Evolutionary conservation across 2,797 vertebrate species (phyloP), one percentile per base, ranked within the genome.

Genomic region (Denticeps clupeoides): DNA sequence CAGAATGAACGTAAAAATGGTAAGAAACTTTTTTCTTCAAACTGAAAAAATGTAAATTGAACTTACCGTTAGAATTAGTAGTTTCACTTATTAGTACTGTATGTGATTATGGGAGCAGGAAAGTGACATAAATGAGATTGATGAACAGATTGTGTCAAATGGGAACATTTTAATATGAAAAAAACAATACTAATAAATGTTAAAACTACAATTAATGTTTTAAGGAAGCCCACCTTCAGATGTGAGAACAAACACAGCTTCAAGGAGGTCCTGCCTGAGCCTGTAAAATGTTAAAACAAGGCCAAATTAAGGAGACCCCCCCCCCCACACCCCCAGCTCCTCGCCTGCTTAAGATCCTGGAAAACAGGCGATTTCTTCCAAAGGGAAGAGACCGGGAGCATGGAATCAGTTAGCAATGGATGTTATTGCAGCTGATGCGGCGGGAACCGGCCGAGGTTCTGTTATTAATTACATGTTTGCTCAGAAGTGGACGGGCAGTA

Each of bases 361-460:
- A 72, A 75, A 74, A 71, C 71, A 77, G 72, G 67, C 74, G 67
- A 74, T 64, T 72, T 71, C 68, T 60, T 79, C 71, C 71, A 68
- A 62, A 70, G 75, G 70, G 70, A 70, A 57, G 61, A 62, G 5
- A 60, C 44, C 41, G 37, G 46, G 37, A 44, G 22, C 73, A 74
- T 74, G 78, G 74, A 80, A 79, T 33, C 51, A 77, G 70, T 78
- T 76, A 78, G 68, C 60, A 11, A 62, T 65, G 71, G 60, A 69
- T 78, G 75, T 78, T 80, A 67, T 77, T 77, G 65, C 77, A 81
- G 79, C 74, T 81, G 75, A 82, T 77, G 22, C 50, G 19, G 5
- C 35, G 21, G 35, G 25, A 25, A 25, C 45, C 45, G 32, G 42
- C 41, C 44, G 45, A 41, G 60, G 51, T 55, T 52, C 59, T 58